These are phyloP conservation scores for Candidula unifasciata DNA, from an alignment of 2,888 invertebrate species.

Conservation along the genomic window DNA sequence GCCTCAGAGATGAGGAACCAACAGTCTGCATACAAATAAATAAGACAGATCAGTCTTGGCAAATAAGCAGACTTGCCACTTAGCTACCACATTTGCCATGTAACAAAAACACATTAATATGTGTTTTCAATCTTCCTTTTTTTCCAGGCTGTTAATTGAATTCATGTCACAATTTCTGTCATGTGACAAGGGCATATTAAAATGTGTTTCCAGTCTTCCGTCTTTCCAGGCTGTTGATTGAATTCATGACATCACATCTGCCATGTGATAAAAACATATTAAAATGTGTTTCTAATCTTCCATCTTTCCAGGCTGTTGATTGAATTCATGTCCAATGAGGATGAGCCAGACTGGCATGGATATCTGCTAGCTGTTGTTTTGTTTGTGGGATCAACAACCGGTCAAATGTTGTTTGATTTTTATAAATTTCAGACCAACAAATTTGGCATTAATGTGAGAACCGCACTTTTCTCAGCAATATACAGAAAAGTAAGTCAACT, in stretches of 20 bases:
- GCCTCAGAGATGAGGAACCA: no score
- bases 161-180: no score
- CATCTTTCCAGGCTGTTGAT: conserved; percentile 29
- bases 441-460: conserved; percentile 26
- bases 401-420: conserved; percentile 28
- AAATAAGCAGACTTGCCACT: no score
- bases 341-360: conserved; percentile 41
- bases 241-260: not conserved
- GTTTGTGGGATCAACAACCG: not conserved
- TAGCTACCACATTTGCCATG: no score
- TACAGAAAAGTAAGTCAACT: conserved; percentile 32
- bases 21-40: no score
- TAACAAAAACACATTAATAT: no score
- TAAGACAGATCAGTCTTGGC: no score
- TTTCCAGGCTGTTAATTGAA: no score
- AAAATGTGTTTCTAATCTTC: not conserved
- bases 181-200: no score
- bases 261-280: not conserved
- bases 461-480: conserved; percentile 33
- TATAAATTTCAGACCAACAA: conserved; percentile 33
- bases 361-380: conserved; percentile 23
- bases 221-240: conserved; percentile 32
- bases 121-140: no score
- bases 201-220: not conserved
- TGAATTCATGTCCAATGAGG: conserved; percentile 24